These are phyloP conservation scores for Euplagia quadripunctaria DNA, from an alignment of 2,888 invertebrate genomes.

Conservation along the genomic window DNA sequence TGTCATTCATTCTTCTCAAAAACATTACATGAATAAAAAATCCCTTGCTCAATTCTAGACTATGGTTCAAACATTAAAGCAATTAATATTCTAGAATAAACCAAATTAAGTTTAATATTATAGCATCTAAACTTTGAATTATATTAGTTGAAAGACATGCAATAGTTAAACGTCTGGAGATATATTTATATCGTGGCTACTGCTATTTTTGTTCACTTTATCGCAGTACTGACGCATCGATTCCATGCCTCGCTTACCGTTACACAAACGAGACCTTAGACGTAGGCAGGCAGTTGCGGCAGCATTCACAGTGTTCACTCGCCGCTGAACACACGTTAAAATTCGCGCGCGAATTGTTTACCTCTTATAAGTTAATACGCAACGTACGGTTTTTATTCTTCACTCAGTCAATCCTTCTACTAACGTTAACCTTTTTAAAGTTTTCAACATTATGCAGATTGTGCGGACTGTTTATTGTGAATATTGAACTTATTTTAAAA, in stretches of 20 bases:
- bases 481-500: neutral
- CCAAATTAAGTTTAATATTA: neutral
- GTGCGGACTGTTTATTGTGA: neutral
- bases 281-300: neutral
- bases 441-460: neutral
- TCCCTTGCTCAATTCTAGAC: no score
- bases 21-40: no score
- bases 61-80: no score
- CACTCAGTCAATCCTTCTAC: neutral
- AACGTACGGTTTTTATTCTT: neutral
- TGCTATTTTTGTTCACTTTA: neutral
- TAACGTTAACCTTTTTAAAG: neutral
- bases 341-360: neutral
- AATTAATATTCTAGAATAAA: neutral
- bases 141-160: neutral
- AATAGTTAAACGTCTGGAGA: neutral
- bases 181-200: neutral
- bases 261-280: no score
- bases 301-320: neutral
- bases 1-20: no score
- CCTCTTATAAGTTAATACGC: no score
- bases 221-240: neutral
- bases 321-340: neutral
- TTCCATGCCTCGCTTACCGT: neutral
- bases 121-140: neutral